Percentiles rank a stretch among this genome's conserved stretches.
Conservation (phyloP, 92 coral and sea anemone species). For the Epizoanthus illoricatus region DNA sequence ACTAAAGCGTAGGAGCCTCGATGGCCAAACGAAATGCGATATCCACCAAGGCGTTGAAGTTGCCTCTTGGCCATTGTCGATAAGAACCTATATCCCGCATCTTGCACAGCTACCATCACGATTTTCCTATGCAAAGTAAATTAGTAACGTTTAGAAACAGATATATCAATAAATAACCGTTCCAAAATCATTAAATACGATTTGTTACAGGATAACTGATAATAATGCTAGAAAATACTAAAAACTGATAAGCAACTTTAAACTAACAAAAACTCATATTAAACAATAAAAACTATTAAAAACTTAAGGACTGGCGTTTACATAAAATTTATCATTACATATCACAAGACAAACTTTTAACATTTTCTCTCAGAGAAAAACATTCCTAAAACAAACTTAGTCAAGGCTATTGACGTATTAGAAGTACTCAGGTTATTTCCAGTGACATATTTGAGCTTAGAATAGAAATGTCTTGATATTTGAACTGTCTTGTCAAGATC, state of each 20-base stretch:
- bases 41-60: conserved; percentile 13
- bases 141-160: not conserved
- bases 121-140: conserved; percentile 15
- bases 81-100: conserved; percentile 33
- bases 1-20: conserved; percentile 46
- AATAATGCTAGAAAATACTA: too few species aligned
- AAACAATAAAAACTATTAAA: too few species aligned
- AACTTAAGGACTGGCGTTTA: too few species aligned
- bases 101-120: conserved; percentile 43
- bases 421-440: too few species aligned
- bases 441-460: not conserved
- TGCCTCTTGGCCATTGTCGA: not conserved
- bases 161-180: not conserved
- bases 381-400: too few species aligned
- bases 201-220: not conserved
- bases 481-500: not conserved
- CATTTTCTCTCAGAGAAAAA: too few species aligned
- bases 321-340: too few species aligned
- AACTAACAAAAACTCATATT: too few species aligned
- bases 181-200: not conserved
- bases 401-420: too few species aligned
- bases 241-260: too few species aligned
- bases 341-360: too few species aligned
- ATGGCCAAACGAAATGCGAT: conserved; percentile 12
- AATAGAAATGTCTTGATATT: too few species aligned